Evolutionary conservation across 2,888 invertebrate genomes (phyloP).

Genomic region (Tenthredo distinguenda): DNA sequence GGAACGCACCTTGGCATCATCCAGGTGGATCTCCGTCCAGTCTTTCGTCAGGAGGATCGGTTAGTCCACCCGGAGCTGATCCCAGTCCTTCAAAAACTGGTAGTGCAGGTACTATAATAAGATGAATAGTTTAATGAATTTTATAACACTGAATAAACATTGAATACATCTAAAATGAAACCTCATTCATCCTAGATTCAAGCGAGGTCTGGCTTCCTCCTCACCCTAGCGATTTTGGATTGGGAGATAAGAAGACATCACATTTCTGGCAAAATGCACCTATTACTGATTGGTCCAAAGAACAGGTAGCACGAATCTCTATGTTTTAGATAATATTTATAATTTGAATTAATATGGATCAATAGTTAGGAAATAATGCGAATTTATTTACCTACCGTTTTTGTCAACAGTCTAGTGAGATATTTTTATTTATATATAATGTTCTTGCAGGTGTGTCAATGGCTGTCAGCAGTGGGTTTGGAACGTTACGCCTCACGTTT

Average conservation of each 20-base stretch:
- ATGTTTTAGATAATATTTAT: conserved; percentile 7
- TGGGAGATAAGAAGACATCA: conserved; percentile 82
- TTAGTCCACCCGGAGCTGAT: conserved; percentile 74
- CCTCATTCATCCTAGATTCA: conserved; percentile 68
- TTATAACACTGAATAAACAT: not conserved
- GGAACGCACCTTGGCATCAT: conserved; percentile 78
- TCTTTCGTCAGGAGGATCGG: conserved; percentile 81
- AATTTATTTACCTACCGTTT: too few species aligned
- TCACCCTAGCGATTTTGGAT: conserved; percentile 82
- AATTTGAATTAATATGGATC: not conserved
- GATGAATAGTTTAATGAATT: not conserved
- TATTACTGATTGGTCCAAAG: conserved; percentile 88
- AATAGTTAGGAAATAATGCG: not conserved
- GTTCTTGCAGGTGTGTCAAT: conserved; percentile 90
- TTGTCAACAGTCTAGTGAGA: not conserved
- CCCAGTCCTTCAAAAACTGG: conserved; percentile 74
- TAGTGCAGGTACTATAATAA: conserved; percentile 62
- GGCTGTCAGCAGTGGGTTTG: conserved; percentile 90
- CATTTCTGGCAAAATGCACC: conserved; percentile 86
- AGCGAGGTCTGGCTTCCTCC: conserved; percentile 80
- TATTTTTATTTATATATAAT: not conserved
- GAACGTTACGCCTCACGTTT: conserved; percentile 94
- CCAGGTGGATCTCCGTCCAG: conserved; percentile 84
- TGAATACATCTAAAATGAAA: not conserved
- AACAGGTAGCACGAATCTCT: conserved; percentile 81